Conservation (phyloP, 1,140 invertebrate genomes). For the Zaprionus ghesquierei region DNA sequence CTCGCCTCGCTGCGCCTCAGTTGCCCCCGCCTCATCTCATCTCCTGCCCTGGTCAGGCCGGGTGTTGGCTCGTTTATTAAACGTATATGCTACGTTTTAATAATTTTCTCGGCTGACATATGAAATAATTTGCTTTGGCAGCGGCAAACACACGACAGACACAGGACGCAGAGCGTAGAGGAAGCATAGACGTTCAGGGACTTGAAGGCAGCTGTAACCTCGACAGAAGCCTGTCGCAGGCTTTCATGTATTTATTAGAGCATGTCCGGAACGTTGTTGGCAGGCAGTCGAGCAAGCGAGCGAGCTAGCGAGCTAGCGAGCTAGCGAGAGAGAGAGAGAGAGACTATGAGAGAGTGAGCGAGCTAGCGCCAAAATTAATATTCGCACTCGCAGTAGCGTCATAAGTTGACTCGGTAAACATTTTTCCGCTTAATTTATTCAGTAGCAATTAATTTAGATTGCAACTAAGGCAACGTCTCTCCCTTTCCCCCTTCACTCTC, state of each 20-base stretch:
- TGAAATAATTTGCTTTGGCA: constrained; percentile 75
- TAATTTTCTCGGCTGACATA: constrained; percentile 68
- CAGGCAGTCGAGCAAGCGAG: constrained; percentile 26
- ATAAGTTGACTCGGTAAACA: constrained; percentile 75
- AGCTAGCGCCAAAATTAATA: constrained; percentile 58
- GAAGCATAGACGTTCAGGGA: constrained; percentile 1
- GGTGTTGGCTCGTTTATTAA: neutral
- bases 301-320: too few species aligned
- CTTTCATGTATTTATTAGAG: constrained; percentile 47
- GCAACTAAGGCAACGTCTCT: constrained; percentile 69
- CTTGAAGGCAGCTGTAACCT: constrained; percentile 3
- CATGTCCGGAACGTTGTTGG: constrained; percentile 10
- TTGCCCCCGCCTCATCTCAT: neutral
- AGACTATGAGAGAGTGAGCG: neutral
- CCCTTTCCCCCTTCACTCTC: neutral
- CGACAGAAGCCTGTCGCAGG: constrained; percentile 8
- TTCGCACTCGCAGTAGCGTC: constrained; percentile 72
- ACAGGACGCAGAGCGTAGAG: neutral
- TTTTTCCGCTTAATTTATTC: constrained; percentile 80
- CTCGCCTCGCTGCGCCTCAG: constrained; percentile 10
- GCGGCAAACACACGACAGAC: constrained; percentile 24
- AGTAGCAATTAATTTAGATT: constrained; percentile 79
- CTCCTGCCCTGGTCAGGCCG: neutral
- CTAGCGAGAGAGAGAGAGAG: constrained; percentile 8
- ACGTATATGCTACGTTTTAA: constrained; percentile 57